Evolutionary conservation across 2,888 invertebrate species (phyloP).

Genomic region (Drosophila nr. medialis): DNA sequence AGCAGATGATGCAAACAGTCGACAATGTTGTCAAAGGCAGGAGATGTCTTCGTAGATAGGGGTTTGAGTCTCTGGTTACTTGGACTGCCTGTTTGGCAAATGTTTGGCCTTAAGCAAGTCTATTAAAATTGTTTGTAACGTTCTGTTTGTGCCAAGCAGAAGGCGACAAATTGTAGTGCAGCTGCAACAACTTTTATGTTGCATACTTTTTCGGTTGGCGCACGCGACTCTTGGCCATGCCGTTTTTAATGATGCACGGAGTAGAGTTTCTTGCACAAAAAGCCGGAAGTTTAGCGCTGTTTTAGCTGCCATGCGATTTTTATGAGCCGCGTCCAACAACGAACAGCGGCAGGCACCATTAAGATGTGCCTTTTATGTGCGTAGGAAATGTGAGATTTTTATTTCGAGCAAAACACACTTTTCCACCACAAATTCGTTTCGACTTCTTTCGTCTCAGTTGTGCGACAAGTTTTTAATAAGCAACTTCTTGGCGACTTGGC

Average conservation of each 20-base stretch:
- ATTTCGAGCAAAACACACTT: slow-evolving; percentile 42
- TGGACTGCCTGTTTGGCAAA: slow-evolving; percentile 44
- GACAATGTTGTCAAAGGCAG: slow-evolving; percentile 65
- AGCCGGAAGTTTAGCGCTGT: slow-evolving; percentile 76
- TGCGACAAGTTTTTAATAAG: slow-evolving; percentile 59
- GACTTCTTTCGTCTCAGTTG: not conserved
- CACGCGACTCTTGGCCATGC: slow-evolving; percentile 56
- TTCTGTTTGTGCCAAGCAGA: slow-evolving; percentile 44
- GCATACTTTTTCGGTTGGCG: slow-evolving; percentile 49
- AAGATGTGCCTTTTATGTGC: slow-evolving; percentile 67
- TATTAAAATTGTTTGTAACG: slow-evolving; percentile 78
- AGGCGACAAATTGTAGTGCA: slow-evolving; percentile 46
- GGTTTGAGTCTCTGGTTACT: not conserved
- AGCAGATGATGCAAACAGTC: slow-evolving; percentile 38
- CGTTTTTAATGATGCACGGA: slow-evolving; percentile 73
- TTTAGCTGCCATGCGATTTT: slow-evolving; percentile 71
- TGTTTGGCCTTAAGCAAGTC: slow-evolving; percentile 78
- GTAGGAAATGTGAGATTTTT: slow-evolving; percentile 72
- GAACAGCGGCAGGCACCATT: slow-evolving; percentile 26
- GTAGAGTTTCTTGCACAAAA: slow-evolving; percentile 59
- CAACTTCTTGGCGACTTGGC: slow-evolving; percentile 55
- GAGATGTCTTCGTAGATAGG: not conserved
- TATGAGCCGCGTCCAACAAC: slow-evolving; percentile 56
- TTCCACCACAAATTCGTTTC: slow-evolving; percentile 19
- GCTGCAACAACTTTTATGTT: slow-evolving; percentile 64